Evolutionary conservation across 1,140 invertebrate species (phyloP).

Genomic region (Trialeurodes vaporariorum): DNA sequence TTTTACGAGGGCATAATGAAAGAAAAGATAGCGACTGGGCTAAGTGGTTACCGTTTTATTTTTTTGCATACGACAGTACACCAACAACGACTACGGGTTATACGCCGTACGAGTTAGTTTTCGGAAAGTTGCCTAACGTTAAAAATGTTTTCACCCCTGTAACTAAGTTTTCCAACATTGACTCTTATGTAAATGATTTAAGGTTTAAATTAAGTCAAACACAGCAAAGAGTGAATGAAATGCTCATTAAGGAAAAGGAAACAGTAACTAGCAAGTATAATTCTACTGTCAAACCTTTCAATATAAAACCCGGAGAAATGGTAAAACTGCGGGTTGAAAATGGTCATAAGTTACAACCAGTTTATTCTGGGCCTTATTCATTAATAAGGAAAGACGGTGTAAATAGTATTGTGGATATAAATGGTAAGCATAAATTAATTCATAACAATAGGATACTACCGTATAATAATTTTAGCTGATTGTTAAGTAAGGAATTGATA

Average conservation of each 20-base stretch:
- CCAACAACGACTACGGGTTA: not conserved
- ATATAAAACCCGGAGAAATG: not conserved
- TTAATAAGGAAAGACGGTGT: not conserved
- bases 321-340: not conserved
- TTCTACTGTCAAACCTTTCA: not conserved
- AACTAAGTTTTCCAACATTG: not conserved
- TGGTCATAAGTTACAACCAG: not conserved
- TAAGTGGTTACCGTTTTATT: not conserved
- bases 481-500: too few relatives aligned
- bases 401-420: not conserved
- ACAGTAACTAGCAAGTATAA: not conserved
- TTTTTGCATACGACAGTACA: not conserved
- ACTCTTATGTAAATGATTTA: not conserved
- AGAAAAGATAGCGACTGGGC: not conserved
- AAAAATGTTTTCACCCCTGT: not conserved
- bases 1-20: slow-evolving; percentile 25
- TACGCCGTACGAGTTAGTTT: not conserved
- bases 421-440: not conserved
- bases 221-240: not conserved
- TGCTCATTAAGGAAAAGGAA: not conserved
- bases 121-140: not conserved
- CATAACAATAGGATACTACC: not conserved
- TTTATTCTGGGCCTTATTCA: not conserved
- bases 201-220: not conserved
- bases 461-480: too few relatives aligned